A percentile compares a stretch with the other conserved stretches of the same genome.
Conservation (phyloP, 2,113 vertebrate genomes). For the Poicephalus meyeri region DNA sequence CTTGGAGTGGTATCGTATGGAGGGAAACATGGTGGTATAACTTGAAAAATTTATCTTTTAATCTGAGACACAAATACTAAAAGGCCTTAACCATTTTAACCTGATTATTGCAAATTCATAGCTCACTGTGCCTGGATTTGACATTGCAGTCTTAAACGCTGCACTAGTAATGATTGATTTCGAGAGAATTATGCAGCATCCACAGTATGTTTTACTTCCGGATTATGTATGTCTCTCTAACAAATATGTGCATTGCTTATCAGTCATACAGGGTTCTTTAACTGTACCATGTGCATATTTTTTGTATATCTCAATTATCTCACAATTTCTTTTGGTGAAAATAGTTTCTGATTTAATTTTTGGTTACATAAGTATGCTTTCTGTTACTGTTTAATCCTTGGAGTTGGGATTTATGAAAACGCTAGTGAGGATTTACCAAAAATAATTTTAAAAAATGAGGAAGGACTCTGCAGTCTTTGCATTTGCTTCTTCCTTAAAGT, state of each 20-base stretch:
- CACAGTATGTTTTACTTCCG: neutral
- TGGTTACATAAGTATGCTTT: neutral
- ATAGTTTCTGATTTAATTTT: neutral
- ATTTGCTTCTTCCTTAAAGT: neutral
- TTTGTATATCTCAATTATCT: neutral
- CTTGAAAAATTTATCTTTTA: constrained; percentile 9
- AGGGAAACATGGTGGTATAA: neutral
- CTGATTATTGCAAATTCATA: neutral
- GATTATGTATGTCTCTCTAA: neutral
- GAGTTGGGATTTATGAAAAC: neutral
- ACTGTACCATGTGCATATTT: neutral
- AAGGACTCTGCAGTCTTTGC: neutral
- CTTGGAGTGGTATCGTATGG: neutral
- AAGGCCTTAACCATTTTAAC: neutral
- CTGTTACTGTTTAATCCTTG: neutral
- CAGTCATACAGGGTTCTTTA: neutral
- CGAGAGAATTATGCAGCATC: neutral
- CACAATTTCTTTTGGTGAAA: neutral
- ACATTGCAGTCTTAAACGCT: neutral
- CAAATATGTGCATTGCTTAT: neutral
- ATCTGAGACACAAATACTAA: neutral
- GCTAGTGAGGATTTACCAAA: neutral
- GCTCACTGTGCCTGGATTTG: neutral
- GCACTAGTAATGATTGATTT: neutral
- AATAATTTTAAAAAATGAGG: neutral